phyloP scores from a whole-genome alignment of 2,888 invertebrate species.

The Drosophila birchii region DNA sequence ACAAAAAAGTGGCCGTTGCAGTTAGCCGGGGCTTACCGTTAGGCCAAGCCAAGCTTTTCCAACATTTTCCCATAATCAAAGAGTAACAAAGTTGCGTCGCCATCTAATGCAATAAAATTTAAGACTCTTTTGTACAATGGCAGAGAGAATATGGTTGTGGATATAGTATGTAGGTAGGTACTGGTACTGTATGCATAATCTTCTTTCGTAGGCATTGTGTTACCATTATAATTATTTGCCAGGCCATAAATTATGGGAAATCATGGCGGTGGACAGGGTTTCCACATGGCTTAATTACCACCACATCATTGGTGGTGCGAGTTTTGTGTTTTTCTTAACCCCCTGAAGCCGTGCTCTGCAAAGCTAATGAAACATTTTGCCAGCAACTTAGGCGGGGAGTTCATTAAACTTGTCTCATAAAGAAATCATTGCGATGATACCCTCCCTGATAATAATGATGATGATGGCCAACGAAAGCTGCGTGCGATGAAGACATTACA shows the following conservation, averaged over 20 bases:
- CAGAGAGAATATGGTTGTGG: neutral
- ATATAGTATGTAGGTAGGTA: neutral
- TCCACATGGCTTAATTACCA: conserved; percentile 76
- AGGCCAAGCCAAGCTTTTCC: conserved; percentile 36
- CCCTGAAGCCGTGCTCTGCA: conserved; percentile 8
- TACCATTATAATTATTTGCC: conserved; percentile 76
- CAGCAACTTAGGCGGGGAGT: conserved; percentile 37
- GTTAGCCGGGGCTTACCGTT: conserved; percentile 71
- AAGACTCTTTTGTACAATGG: conserved; percentile 71
- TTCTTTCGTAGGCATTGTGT: conserved; percentile 59
- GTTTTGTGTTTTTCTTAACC: neutral
- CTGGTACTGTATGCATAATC: conserved; percentile 5
- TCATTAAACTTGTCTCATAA: conserved; percentile 57
- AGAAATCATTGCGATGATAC: conserved; percentile 41
- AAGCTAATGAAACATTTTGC: conserved; percentile 68
- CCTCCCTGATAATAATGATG: conserved; percentile 27
- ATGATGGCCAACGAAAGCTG: conserved; percentile 29
- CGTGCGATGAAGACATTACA: conserved; percentile 26
- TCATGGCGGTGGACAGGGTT: conserved; percentile 51
- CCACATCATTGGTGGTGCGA: conserved; percentile 30
- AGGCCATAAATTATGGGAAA: conserved; percentile 75
- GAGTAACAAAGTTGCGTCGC: conserved; percentile 48
- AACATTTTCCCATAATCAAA: conserved; percentile 73
- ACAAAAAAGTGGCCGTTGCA: conserved; percentile 66
- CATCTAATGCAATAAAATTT: conserved; percentile 70